phyloP scores from a whole-genome alignment of 2,888 invertebrate genomes.

The Gastrophysa polygoni region DNA sequence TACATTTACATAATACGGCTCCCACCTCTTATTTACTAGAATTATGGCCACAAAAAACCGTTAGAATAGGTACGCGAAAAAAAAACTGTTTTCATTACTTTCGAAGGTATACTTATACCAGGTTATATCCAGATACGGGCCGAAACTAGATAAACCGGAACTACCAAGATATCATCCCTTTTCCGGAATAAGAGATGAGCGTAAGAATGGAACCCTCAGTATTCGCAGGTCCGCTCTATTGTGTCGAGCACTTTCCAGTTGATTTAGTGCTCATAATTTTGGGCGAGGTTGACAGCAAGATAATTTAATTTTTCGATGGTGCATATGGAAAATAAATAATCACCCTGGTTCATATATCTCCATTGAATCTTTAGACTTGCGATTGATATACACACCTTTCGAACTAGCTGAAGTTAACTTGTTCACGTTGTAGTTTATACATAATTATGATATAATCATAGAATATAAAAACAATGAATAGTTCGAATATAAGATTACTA shows the following conservation, averaged over 20 bases:
- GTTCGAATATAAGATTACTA: too few relatives aligned
- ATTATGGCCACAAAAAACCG: slow-evolving; percentile 3
- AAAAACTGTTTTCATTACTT: slow-evolving; percentile 18
- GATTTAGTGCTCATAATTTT: slow-evolving; percentile 13
- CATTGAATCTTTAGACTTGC: too few relatives aligned
- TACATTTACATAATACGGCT: slow-evolving; percentile 1
- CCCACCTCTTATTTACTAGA: slow-evolving; percentile 11
- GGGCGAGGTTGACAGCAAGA: slow-evolving; percentile 7
- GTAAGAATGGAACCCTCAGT: background rate
- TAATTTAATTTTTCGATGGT: background rate
- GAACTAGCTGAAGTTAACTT: too few relatives aligned
- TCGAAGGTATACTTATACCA: slow-evolving; percentile 5
- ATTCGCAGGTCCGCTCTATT: slow-evolving; percentile 15
- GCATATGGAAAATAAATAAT: background rate
- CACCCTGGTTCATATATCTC: background rate
- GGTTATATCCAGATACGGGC: slow-evolving; percentile 24
- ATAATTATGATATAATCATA: too few relatives aligned
- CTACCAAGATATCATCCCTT: slow-evolving; percentile 14
- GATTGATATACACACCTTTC: too few relatives aligned
- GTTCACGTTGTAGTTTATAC: too few relatives aligned
- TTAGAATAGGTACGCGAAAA: slow-evolving; percentile 5
- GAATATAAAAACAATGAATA: too few relatives aligned
- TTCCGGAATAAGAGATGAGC: slow-evolving; percentile 12
- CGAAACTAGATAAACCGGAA: slow-evolving; percentile 22
- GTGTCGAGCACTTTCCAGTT: background rate